Percentiles rank a stretch among this genome's conserved stretches.
Conservation (phyloP, 2,888 invertebrate species). For the Aquatica leii region DNA sequence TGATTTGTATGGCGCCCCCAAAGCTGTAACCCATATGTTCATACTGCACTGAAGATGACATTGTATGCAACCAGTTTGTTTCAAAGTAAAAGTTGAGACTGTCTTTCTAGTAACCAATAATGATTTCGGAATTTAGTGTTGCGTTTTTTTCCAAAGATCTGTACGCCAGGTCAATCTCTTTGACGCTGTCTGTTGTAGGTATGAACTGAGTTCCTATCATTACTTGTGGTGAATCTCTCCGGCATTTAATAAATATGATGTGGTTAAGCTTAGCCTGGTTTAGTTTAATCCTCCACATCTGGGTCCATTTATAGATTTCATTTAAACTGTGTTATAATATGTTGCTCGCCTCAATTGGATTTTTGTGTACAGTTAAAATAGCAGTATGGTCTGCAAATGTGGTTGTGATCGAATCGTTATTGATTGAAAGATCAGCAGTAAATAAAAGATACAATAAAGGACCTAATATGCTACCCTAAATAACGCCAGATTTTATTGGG, state of each 20-base stretch:
- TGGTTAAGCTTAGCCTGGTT: constrained; percentile 8
- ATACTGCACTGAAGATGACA: not conserved
- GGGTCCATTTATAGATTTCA: constrained; percentile 3
- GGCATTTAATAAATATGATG: constrained; percentile 11
- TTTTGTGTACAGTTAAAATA: not conserved
- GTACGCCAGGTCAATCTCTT: not conserved
- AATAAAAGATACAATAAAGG: constrained; percentile 12
- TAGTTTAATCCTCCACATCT: constrained; percentile 2
- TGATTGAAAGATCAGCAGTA: constrained; percentile 11
- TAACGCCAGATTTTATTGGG: constrained; percentile 6
- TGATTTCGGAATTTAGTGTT: not conserved
- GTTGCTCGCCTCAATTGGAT: not conserved
- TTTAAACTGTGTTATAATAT: not conserved
- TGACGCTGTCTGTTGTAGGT: no score
- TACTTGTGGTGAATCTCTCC: constrained; percentile 6
- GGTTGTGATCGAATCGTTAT: not conserved
- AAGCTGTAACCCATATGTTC: no score
- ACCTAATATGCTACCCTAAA: not conserved
- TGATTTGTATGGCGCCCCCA: no score
- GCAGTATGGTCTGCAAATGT: not conserved
- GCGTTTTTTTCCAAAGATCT: not conserved
- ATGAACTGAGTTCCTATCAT: no score
- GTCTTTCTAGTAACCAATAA: not conserved
- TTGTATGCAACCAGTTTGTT: not conserved
- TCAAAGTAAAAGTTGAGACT: no score